Evolutionary conservation across 2,113 vertebrate genomes (phyloP), one percentile per base, ranked within the genome.

Genomic region (Trachemys scripta): DNA sequence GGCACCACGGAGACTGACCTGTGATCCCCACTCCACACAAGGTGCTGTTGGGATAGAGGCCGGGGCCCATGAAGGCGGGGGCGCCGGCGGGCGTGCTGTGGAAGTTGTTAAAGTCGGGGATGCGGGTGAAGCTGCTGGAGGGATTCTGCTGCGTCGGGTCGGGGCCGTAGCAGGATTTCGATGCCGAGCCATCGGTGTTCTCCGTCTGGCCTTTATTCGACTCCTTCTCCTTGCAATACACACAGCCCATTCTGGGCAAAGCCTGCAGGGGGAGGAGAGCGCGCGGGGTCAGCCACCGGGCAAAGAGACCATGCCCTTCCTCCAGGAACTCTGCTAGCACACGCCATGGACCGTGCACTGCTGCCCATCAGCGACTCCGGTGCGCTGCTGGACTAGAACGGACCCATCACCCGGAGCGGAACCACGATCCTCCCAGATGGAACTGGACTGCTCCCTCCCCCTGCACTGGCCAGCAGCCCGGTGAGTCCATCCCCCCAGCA

Each of bases 191-290:
- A 45, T 91, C 97, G 10, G 82, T 87, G 94, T 83, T 92, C 87
- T 83, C 94, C 80, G 93, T 76, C 91, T 92, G 92, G 27, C 92
- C 90, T 98, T 99, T 98, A 89, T 93, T 88, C 13, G 97, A 96
- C 24, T 54, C 78, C 94, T 96, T 98, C 98, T 99, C 98, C 97
- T 99, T 99, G 97, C 99, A 99, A 97, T 98, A 99, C 96, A 98
- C 97, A 97, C 99, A 99, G 98, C 99, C 99, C 99, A 99, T 99
- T 53, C 94, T 96, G 95, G 93, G 97, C 47, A 84, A 50, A 79
- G 80, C 88, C 90, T 92, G 75, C 24, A 8, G 31, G 11, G 16
- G 27, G 24, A 6, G 10, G 45, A 76, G 24, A 47, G 75, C 13
- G 17, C 14, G 7, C 3, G 16, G 5, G 56, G 42, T 81, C 8